Evolutionary conservation across 2,797 vertebrate genomes (phyloP).

Genomic region (Typhlichthys eigenmanni): DNA sequence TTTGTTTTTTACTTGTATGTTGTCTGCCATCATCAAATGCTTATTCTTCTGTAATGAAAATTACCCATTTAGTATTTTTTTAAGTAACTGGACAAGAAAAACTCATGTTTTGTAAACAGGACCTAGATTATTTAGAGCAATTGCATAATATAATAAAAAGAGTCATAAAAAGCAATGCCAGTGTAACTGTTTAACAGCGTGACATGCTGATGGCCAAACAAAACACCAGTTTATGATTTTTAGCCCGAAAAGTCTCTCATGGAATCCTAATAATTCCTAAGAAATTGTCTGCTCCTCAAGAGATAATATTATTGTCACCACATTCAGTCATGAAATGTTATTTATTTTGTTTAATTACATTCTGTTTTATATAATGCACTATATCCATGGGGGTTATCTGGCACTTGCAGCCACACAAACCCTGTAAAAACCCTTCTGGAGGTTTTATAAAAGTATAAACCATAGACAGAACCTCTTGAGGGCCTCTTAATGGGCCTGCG

Average conservation of each 20-base stretch:
- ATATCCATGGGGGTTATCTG: slow-evolving; percentile 51
- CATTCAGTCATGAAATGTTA: slow-evolving; percentile 53
- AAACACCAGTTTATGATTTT: slow-evolving; percentile 1
- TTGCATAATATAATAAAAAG: neutral
- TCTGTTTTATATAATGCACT: slow-evolving; percentile 43
- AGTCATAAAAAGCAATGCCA: neutral
- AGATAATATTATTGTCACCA: slow-evolving; percentile 57
- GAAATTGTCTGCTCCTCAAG: slow-evolving; percentile 35
- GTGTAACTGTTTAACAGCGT: slow-evolving; percentile 11
- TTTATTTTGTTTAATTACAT: slow-evolving; percentile 69
- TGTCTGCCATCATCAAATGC: neutral
- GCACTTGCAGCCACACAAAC: slow-evolving; percentile 51
- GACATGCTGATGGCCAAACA: slow-evolving; percentile 11
- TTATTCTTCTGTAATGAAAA: neutral
- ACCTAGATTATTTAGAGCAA: neutral
- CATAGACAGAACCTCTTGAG: slow-evolving; percentile 56
- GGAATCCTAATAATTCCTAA: slow-evolving; percentile 27
- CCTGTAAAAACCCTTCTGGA: slow-evolving; percentile 63
- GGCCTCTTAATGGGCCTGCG: slow-evolving; percentile 55
- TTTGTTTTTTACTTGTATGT: neutral
- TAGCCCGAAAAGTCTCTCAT: slow-evolving; percentile 10
- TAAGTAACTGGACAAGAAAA: neutral
- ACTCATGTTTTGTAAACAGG: neutral
- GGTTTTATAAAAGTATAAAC: slow-evolving; percentile 68
- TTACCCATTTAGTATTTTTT: neutral